Conservation (phyloP, 2,888 invertebrate genomes). For the Andrena camellia region DNA sequence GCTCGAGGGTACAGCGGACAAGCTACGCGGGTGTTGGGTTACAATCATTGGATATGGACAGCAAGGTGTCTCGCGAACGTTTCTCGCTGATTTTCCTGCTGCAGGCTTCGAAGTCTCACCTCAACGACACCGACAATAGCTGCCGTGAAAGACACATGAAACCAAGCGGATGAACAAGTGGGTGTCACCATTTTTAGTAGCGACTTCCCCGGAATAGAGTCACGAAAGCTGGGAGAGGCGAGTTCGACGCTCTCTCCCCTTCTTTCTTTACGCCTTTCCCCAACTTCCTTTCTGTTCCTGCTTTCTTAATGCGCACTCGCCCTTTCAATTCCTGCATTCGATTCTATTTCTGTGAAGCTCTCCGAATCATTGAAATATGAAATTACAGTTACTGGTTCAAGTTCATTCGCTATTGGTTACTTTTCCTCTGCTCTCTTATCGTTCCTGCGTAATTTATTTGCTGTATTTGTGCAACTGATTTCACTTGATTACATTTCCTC, state of each 20-base stretch:
- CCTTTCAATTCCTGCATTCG: constrained; percentile 12
- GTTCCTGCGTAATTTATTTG: too few relatives aligned
- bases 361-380: neutral
- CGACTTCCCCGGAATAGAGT: constrained; percentile 81
- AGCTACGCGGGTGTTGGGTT: constrained; percentile 68
- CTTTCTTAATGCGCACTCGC: neutral
- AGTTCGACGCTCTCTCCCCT: constrained; percentile 49
- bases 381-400: neutral
- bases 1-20: constrained; percentile 42
- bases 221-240: constrained; percentile 59
- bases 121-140: neutral
- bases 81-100: constrained; percentile 17
- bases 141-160: neutral
- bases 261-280: constrained; percentile 22
- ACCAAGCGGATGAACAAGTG: constrained; percentile 35
- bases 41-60: constrained; percentile 71
- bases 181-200: constrained; percentile 83
- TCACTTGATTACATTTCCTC: too few relatives aligned
- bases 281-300: neutral
- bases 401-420: neutral
- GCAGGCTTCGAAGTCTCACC: neutral
- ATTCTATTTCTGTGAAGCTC: constrained; percentile 40
- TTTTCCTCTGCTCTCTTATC: too few relatives aligned
- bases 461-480: too few relatives aligned
- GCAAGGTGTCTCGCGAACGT: constrained; percentile 33